Base-by-base conservation (phyloP, 2,888 invertebrate genomes). In the Rhingia rostrata region DNA sequence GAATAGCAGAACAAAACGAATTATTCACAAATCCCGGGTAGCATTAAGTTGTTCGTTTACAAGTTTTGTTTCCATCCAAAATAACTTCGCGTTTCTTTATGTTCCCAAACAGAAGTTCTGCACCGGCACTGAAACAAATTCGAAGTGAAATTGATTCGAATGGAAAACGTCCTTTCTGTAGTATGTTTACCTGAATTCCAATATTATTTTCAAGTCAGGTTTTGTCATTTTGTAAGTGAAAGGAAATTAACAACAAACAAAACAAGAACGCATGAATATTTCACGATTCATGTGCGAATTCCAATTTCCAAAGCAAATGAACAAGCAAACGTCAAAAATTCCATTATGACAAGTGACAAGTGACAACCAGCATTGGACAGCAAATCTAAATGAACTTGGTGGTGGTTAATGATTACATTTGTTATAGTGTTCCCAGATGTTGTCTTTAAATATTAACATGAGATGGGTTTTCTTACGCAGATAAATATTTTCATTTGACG, bases 41-140 rank as follows among this genome's bases (percentile, higher is more conserved):
- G 4, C 39, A n/a, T 5, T 4, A 12, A 39, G 4, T 32, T 14
- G 7, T 14, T 61, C 41, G 0, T n/a, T 74, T 86, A 91, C 91
- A 90, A 87, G 93, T 93, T 66, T 92, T 92, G 22, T 92, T 90
- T 0, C 92, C 91, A 75, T 96, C 95, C 86, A 97, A 91, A 33
- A 92, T 91, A 0, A 97, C 90, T 74, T 95, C 92, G 60, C 95
- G 94, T 67, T 93, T 93, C 89, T 97, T 97, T 64, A 95, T 93
- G 88, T 96, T 97, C 86, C 95, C 95, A 90, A 98, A 97, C 0
- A 98, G 91, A n/a, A 97, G 90, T 90, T 98, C 98, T 0, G 97
- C 97, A 2, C 98, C 98, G 10, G 98, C 98, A 49, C 97, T 96
- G 88, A 91, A 94, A 89, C 90, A 90, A 70, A 67, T 85, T 89